Conservation (phyloP, 2,797 vertebrate species). For the Thamnophis elegans region DNA sequence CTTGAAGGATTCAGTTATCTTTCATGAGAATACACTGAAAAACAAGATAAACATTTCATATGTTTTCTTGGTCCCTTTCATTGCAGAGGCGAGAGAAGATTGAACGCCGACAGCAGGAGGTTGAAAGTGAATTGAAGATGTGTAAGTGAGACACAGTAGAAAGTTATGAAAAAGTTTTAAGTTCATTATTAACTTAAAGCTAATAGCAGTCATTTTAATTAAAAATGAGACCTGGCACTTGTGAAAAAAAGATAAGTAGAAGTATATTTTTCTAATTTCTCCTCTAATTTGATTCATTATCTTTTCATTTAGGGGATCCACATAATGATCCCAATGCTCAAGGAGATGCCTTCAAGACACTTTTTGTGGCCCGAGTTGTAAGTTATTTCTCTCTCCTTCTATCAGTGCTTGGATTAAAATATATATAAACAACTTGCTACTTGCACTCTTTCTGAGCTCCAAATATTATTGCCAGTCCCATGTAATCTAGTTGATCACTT, state of each 20-base stretch:
- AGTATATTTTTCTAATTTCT: neutral
- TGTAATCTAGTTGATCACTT: neutral
- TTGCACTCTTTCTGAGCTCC: neutral
- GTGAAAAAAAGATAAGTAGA: neutral
- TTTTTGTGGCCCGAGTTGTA: constrained; percentile 93
- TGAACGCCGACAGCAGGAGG: constrained; percentile 86
- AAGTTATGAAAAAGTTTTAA: neutral
- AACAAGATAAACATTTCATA: neutral
- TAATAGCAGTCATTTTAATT: neutral
- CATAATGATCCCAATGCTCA: constrained; percentile 93
- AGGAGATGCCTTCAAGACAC: constrained; percentile 93
- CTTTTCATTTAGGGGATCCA: constrained; percentile 82
- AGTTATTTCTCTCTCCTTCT: constrained; percentile 52
- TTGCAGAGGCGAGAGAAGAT: constrained; percentile 91
- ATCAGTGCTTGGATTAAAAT: neutral
- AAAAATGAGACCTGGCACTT: neutral
- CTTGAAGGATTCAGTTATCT: neutral
- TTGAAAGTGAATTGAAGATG: constrained; percentile 91
- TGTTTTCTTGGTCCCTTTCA: constrained; percentile 20
- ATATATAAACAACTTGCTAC: neutral
- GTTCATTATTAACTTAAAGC: neutral
- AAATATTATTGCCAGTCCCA: neutral
- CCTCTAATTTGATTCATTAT: neutral
- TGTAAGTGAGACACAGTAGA: constrained; percentile 76
- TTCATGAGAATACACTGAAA: neutral